A percentile compares a stretch with the other conserved stretches of the same genome.
Evolutionary conservation across 2,113 vertebrate species (phyloP).

Genomic region (Pithys albifrons): DNA sequence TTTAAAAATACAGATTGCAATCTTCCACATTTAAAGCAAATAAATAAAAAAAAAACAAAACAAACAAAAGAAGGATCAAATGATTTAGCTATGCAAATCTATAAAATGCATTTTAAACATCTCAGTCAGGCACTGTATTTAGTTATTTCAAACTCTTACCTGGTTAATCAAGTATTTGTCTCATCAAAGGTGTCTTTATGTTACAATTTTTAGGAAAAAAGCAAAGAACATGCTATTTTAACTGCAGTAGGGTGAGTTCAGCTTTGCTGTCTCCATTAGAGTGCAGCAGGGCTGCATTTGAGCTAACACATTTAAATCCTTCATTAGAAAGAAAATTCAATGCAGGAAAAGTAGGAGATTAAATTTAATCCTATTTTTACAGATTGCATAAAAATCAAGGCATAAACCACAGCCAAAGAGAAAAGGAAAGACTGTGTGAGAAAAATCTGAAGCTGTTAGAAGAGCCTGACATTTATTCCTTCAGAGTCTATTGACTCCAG

Average conservation of each 20-base stretch:
- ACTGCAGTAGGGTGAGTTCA: neutral
- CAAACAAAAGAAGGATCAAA: neutral
- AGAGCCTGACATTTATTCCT: neutral
- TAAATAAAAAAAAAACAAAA: neutral
- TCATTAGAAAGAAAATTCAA: slow-evolving; percentile 17
- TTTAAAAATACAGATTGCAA: neutral
- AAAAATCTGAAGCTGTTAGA: neutral
- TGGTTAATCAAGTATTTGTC: neutral
- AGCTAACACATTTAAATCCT: neutral
- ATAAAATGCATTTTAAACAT: neutral
- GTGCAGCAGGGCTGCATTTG: neutral
- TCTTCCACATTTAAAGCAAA: neutral
- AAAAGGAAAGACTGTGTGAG: neutral
- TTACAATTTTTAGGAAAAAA: neutral
- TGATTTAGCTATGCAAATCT: neutral
- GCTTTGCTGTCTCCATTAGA: neutral
- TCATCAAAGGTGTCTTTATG: neutral
- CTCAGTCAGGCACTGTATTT: neutral
- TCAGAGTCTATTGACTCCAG: neutral
- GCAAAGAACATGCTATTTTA: neutral
- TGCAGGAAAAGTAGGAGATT: neutral
- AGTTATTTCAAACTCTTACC: neutral
- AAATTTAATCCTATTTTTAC: neutral
- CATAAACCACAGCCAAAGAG: neutral
- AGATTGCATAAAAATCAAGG: neutral